Evolutionary conservation across 53 echinoderm and acorn worm species (phyloP).

Genomic region (Patiria pectinifera): DNA sequence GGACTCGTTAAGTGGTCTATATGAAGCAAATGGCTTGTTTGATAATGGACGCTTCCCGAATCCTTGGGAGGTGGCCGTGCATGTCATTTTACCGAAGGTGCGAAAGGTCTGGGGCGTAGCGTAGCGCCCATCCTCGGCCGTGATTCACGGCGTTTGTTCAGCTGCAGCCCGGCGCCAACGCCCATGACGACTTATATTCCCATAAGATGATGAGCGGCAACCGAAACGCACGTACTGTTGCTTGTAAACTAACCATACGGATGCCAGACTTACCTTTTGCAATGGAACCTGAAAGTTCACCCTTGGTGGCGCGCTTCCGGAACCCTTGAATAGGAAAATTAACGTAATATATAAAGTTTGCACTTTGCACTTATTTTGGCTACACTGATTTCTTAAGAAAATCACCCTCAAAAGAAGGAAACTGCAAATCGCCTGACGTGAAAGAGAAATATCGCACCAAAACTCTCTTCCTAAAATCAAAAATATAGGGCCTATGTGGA

Average conservation of each 20-base stretch:
- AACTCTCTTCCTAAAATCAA: no score
- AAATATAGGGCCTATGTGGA: no score
- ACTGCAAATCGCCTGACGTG: no score
- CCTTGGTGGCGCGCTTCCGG: no score
- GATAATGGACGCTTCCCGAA: neutral
- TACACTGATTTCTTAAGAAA: no score
- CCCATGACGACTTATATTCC: constrained; percentile 5
- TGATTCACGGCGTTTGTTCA: constrained; percentile 16
- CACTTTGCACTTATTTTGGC: no score
- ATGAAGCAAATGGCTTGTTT: neutral
- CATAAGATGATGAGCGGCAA: no score
- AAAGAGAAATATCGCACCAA: no score
- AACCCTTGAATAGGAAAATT: no score
- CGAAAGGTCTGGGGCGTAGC: neutral
- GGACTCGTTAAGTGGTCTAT: neutral
- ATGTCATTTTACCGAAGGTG: neutral
- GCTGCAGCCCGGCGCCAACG: constrained; percentile 38
- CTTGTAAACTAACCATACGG: neutral
- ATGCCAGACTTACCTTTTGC: neutral
- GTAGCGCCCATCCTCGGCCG: constrained; percentile 10
- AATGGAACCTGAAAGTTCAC: no score
- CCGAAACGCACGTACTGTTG: neutral
- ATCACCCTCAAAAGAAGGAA: no score
- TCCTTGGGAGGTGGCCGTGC: neutral
- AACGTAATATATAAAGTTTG: no score